Evolutionary conservation across 2,888 invertebrate species (phyloP).

Genomic region (Trissonchulus sp.): DNA sequence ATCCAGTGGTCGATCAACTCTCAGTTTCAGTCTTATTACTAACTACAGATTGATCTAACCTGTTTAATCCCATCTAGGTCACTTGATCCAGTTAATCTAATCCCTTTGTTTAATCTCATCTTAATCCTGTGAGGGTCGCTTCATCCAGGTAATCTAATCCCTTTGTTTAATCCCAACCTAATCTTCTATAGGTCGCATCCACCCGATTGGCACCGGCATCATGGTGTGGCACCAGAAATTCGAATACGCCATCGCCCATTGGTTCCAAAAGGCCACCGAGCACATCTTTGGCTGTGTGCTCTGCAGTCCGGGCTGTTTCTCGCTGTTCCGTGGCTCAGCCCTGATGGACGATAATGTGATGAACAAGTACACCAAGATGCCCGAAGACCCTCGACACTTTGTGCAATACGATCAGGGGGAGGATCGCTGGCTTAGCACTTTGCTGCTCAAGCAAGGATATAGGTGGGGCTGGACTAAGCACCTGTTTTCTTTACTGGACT

Average conservation of each 20-base stretch:
- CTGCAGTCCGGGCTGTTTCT: conserved; percentile 86
- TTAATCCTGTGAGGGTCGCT: no score
- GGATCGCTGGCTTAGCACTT: conserved; percentile 58
- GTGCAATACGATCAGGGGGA: conserved; percentile 82
- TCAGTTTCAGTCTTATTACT: no score
- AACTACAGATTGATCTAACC: no score
- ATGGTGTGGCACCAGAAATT: conserved; percentile 82
- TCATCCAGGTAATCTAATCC: no score
- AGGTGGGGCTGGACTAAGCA: no score
- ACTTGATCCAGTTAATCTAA: no score
- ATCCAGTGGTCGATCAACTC: no score
- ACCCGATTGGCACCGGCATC: conserved; percentile 74
- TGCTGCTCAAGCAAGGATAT: conserved; percentile 56
- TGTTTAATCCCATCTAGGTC: no score
- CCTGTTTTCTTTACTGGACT: no score
- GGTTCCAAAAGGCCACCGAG: conserved; percentile 85
- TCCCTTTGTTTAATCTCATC: no score
- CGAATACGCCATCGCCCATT: conserved; percentile 84
- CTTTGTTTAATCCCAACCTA: no score
- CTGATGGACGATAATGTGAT: conserved; percentile 84
- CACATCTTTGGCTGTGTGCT: conserved; percentile 82
- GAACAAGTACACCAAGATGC: conserved; percentile 69
- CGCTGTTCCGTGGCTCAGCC: conserved; percentile 73
- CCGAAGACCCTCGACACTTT: conserved; percentile 69
- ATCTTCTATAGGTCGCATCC: no score